Conservation (phyloP, 2,113 vertebrate genomes). For the Melanotaenia duboulayi region DNA sequence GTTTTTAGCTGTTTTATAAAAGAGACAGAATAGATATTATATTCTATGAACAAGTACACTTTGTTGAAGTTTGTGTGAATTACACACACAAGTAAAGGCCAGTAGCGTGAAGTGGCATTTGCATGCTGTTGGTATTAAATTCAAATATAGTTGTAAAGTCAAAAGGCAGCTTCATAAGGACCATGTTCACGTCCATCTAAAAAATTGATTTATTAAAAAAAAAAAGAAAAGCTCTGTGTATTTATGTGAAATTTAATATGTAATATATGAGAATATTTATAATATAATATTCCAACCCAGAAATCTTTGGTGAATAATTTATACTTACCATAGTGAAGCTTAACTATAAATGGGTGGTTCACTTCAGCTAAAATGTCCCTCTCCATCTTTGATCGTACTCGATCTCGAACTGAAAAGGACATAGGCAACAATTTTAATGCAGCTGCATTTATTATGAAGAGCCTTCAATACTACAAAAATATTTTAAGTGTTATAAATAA, state of each 20-base stretch:
- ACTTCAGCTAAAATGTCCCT: conserved; percentile 97
- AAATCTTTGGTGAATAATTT: neutral
- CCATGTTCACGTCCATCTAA: neutral
- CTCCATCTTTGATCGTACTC: conserved; percentile 96
- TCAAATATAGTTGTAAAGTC: neutral
- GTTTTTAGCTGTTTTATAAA: too few relatives aligned
- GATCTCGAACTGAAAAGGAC: conserved; percentile 87
- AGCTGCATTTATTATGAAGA: conserved; percentile 6
- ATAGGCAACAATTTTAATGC: conserved; percentile 1
- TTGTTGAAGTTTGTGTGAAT: too few relatives aligned
- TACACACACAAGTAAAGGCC: too few relatives aligned
- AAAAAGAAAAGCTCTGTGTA: neutral
- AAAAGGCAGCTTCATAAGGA: neutral
- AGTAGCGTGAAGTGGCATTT: too few relatives aligned
- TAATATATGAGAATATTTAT: too few relatives aligned
- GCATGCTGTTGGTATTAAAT: too few relatives aligned
- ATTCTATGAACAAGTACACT: too few relatives aligned
- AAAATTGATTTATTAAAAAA: too few relatives aligned
- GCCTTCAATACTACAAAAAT: neutral
- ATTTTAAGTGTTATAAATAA: too few relatives aligned
- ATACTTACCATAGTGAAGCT: conserved; percentile 93
- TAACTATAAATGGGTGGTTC: conserved; percentile 97
- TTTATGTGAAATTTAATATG: too few relatives aligned
- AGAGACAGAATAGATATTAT: too few relatives aligned
- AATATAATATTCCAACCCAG: neutral